Evolutionary conservation across 2,797 vertebrate species (phyloP).

Genomic region (Neosalanx taihuensis): DNA sequence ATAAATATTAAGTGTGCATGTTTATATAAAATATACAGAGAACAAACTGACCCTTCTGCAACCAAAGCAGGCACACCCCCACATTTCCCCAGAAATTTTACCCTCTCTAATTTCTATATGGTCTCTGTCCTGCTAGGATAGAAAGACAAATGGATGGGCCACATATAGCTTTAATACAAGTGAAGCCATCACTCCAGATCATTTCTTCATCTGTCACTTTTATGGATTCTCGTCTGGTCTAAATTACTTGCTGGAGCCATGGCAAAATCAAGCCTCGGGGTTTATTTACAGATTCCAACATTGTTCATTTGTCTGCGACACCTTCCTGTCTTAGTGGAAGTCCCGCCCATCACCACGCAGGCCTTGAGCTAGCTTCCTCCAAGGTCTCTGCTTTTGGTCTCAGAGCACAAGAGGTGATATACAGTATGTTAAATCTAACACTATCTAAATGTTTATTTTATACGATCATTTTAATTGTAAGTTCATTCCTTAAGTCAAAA

Average conservation of each 20-base stretch:
- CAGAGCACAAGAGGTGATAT: no score
- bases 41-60: no score
- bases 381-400: no score
- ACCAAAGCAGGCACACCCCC: no score
- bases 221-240: slow-evolving; percentile 63
- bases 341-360: neutral
- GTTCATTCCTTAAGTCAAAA: no score
- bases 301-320: slow-evolving; percentile 52
- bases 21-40: no score
- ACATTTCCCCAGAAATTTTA: no score
- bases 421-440: no score
- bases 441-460: no score
- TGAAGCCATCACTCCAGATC: slow-evolving; percentile 59
- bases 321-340: slow-evolving; percentile 42
- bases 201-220: slow-evolving; percentile 65
- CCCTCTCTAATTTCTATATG: neutral
- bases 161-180: slow-evolving; percentile 53
- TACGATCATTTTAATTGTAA: no score
- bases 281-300: slow-evolving; percentile 60
- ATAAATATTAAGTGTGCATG: no score
- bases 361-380: no score
- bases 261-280: slow-evolving; percentile 46
- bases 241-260: slow-evolving; percentile 52
- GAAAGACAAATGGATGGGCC: slow-evolving; percentile 17
- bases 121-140: slow-evolving; percentile 1